Evolutionary conservation across 2,888 invertebrate genomes (phyloP).

Genomic region (Ferdinandea cuprea): DNA sequence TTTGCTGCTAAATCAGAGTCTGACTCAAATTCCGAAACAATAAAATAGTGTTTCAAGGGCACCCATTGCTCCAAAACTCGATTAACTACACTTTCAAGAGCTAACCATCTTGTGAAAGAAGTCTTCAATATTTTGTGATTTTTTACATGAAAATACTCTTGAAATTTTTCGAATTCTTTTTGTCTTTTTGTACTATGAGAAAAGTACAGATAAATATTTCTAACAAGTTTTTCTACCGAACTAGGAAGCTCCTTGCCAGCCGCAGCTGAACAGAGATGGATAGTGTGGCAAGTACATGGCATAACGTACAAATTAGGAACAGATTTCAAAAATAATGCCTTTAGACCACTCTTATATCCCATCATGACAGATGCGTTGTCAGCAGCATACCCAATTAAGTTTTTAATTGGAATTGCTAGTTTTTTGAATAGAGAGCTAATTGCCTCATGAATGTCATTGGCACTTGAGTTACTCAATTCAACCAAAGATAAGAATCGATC

Average conservation of each 20-base stretch:
- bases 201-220: background rate
- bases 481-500: background rate
- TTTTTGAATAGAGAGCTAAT: background rate
- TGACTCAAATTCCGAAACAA: background rate
- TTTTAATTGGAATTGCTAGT: background rate
- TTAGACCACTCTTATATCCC: background rate
- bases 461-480: conserved; percentile 1
- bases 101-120: background rate
- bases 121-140: conserved; percentile 7
- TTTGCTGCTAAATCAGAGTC: background rate
- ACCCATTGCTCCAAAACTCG: conserved; percentile 12
- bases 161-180: background rate
- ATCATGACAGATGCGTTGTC: conserved; percentile 4
- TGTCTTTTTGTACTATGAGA: background rate
- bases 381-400: conserved; percentile 4
- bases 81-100: conserved; percentile 4
- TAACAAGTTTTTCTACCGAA: background rate
- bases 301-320: too few species aligned
- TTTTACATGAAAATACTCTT: conserved; percentile 6
- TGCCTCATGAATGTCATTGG: background rate
- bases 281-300: background rate
- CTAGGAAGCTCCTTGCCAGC: background rate
- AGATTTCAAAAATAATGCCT: too few species aligned
- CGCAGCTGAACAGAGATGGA: background rate
- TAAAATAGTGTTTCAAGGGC: conserved; percentile 9